phyloP scores from a whole-genome alignment of 37 sponge, comb jelly and placozoan species.

The Beroe forskalii region DNA sequence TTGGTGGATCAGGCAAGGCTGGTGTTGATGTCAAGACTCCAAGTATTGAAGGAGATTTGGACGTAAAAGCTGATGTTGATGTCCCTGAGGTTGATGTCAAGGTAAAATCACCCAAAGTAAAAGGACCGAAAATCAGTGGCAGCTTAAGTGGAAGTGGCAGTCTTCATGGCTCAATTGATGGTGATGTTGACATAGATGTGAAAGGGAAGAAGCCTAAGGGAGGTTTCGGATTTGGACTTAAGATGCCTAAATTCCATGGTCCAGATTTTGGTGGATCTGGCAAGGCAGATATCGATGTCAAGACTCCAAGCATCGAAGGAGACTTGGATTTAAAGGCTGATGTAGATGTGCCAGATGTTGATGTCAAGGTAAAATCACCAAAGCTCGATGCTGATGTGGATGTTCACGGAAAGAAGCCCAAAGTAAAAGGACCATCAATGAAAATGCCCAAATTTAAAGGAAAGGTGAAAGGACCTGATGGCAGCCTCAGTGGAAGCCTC shows the following conservation, averaged over 20 bases:
- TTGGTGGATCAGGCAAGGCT: slow-evolving; percentile 11
- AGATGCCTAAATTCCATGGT: background rate
- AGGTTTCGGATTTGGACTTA: background rate
- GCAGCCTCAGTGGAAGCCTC: slow-evolving; percentile 43
- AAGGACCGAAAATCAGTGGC: background rate
- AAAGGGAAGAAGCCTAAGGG: background rate
- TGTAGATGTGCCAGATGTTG: slow-evolving; percentile 36
- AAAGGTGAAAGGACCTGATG: slow-evolving; percentile 4
- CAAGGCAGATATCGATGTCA: slow-evolving; percentile 27
- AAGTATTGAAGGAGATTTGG: slow-evolving; percentile 2
- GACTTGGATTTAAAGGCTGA: background rate
- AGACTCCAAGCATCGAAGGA: slow-evolving; percentile 1
- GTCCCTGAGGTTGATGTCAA: slow-evolving; percentile 9
- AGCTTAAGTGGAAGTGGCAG: background rate
- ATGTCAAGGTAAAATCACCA: background rate
- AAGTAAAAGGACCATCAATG: background rate
- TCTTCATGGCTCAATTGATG: background rate
- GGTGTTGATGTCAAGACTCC: slow-evolving; percentile 47
- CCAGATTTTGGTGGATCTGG: background rate
- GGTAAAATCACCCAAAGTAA: background rate
- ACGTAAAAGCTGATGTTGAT: slow-evolving; percentile 21
- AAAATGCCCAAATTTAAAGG: slow-evolving; percentile 48
- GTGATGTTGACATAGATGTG: background rate
- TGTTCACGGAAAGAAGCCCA: background rate
- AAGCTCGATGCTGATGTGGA: slow-evolving; percentile 26